Conservation (phyloP, 2,113 vertebrate species). For the Verasper variegatus region DNA sequence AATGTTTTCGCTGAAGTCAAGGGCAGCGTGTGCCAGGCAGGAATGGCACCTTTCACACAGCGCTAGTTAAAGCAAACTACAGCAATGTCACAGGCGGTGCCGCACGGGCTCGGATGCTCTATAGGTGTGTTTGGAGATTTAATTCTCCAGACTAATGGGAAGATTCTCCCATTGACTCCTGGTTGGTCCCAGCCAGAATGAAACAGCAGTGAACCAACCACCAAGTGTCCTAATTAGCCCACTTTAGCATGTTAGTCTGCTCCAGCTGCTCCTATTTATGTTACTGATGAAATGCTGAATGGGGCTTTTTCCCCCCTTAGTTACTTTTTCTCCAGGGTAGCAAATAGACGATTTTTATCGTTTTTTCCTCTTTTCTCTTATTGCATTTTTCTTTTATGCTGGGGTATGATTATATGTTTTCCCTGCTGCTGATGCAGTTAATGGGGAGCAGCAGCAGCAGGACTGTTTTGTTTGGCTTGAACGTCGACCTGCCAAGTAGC, state of each 20-base stretch:
- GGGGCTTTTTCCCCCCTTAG: conserved; percentile 26
- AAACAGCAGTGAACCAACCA: conserved; percentile 62
- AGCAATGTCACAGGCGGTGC: background rate
- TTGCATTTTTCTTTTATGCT: conserved; percentile 68
- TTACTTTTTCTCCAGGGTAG: conserved; percentile 68
- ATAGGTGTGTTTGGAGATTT: background rate
- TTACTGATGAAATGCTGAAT: conserved; percentile 76
- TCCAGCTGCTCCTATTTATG: conserved; percentile 74
- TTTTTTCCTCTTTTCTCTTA: conserved; percentile 69
- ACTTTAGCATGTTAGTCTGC: conserved; percentile 68
- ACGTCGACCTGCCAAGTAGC: conserved; percentile 35
- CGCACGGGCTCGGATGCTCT: background rate
- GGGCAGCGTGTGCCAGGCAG: conserved; percentile 27
- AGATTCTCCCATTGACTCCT: conserved; percentile 37
- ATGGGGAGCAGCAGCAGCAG: conserved; percentile 40
- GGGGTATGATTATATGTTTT: conserved; percentile 73
- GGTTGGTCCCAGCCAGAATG: conserved; percentile 49
- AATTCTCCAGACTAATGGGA: conserved; percentile 33
- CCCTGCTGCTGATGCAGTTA: conserved; percentile 61
- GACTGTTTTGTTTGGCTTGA: conserved; percentile 71
- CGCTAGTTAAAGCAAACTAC: conserved; percentile 8
- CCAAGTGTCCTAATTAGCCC: conserved; percentile 71
- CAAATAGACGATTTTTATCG: conserved; percentile 72
- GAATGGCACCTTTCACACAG: conserved; percentile 22
- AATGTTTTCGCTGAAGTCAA: conserved; percentile 49